A percentile compares a stretch with the other conserved stretches of the same genome.
Evolutionary conservation across 2,888 invertebrate genomes (phyloP).

Genomic region (Troilus luridus): DNA sequence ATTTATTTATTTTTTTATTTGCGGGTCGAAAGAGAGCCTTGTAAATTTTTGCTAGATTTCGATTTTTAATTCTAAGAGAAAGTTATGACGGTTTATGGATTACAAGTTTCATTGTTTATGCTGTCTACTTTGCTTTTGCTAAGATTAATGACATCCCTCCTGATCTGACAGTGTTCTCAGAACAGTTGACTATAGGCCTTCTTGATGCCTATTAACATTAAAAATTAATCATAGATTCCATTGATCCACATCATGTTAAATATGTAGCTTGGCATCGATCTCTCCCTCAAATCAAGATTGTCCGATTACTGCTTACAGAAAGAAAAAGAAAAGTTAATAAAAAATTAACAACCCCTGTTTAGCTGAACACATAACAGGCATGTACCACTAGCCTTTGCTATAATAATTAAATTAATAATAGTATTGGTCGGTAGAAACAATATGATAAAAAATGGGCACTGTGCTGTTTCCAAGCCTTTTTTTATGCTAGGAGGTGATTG

Average conservation of each 20-base stretch:
- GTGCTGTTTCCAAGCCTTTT: too few species aligned
- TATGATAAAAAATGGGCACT: too few species aligned
- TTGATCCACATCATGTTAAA: background rate
- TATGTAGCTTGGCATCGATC: constrained; percentile 12
- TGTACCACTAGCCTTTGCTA: background rate
- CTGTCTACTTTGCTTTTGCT: too few species aligned
- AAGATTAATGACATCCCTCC: background rate
- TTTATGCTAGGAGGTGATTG: too few species aligned
- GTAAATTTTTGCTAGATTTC: too few species aligned
- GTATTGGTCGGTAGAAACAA: too few species aligned
- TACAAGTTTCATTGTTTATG: too few species aligned
- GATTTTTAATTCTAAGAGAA: too few species aligned
- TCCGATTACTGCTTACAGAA: background rate
- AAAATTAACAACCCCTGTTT: background rate
- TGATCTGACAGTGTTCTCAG: background rate
- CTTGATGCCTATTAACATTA: background rate
- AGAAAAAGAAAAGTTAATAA: background rate
- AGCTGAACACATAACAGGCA: background rate
- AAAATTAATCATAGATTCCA: constrained; percentile 18
- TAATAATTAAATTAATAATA: too few species aligned
- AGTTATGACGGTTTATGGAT: too few species aligned
- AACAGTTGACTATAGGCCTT: background rate
- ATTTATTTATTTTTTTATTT: too few species aligned
- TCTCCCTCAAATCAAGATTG: background rate
- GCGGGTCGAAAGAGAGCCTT: too few species aligned